phyloP scores from a whole-genome alignment of 2,888 invertebrate species.

The Nyleta sp. region DNA sequence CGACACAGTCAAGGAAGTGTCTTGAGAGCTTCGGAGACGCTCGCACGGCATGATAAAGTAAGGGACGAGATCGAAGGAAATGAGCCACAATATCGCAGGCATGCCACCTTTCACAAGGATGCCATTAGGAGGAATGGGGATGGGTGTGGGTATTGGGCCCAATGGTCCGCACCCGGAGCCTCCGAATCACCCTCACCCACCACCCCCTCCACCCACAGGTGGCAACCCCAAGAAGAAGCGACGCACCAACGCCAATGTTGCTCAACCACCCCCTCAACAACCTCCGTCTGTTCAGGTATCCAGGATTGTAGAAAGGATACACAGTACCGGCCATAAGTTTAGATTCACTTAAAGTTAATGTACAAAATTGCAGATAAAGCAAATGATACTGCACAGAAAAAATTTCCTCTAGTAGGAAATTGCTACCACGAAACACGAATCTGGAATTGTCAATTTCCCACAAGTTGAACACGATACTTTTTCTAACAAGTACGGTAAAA shows the following conservation, averaged over 20 bases:
- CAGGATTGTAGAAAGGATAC: conserved; percentile 11
- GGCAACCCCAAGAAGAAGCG: conserved; percentile 94
- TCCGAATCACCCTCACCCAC: conserved; percentile 87
- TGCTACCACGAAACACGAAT: too few relatives aligned
- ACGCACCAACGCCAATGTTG: conserved; percentile 89
- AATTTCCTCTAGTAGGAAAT: too few relatives aligned
- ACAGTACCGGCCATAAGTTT: too few relatives aligned
- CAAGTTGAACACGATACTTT: too few relatives aligned
- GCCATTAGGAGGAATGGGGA: conserved; percentile 88
- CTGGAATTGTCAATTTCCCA: too few relatives aligned
- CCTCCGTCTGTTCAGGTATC: conserved; percentile 86
- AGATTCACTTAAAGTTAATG: too few relatives aligned
- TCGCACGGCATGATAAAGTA: conserved; percentile 80
- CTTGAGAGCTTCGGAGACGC: conserved; percentile 74
- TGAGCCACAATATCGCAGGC: conserved; percentile 92
- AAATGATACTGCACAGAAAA: too few relatives aligned
- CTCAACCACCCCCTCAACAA: conserved; percentile 87
- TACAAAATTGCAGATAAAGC: too few relatives aligned
- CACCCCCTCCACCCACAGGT: conserved; percentile 89
- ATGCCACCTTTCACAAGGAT: conserved; percentile 90
- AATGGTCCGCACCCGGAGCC: conserved; percentile 88
- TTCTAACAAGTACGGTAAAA: too few relatives aligned
- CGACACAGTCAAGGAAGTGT: conserved; percentile 27
- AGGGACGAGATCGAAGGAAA: conserved; percentile 81
- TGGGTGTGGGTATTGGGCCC: conserved; percentile 81